Conservation (phyloP, 2,888 invertebrate species). For the Allolobophora icterica region DNA sequence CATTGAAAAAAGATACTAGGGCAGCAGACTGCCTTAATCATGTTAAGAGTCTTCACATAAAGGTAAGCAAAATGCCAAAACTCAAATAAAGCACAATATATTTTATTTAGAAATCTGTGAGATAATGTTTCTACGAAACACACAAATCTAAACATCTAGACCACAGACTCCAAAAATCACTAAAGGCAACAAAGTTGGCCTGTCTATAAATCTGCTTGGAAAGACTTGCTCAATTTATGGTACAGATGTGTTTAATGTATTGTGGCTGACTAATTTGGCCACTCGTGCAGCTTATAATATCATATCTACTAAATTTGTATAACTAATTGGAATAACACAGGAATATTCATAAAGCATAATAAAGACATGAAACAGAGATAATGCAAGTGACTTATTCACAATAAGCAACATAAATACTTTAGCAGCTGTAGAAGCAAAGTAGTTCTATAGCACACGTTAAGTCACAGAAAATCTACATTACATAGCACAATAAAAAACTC, state of each 20-base stretch:
- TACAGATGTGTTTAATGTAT: constrained; percentile 20
- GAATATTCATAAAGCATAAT: constrained; percentile 29
- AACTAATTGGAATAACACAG: constrained; percentile 24
- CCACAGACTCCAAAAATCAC: constrained; percentile 26
- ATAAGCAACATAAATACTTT: constrained; percentile 28
- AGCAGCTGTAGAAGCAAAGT: constrained; percentile 17
- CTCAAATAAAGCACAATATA: constrained; percentile 27
- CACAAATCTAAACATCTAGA: constrained; percentile 26
- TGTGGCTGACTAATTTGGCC: constrained; percentile 15
- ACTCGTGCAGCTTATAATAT: not conserved
- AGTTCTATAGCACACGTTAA: not conserved
- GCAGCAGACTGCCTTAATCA: constrained; percentile 13
- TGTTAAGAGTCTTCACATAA: not conserved
- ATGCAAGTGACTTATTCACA: constrained; percentile 22
- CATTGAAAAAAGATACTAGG: not conserved
- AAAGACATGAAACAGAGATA: constrained; percentile 4
- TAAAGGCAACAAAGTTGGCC: constrained; percentile 31
- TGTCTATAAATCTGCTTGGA: constrained; percentile 24
- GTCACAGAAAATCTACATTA: constrained; percentile 21
- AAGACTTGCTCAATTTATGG: constrained; percentile 29
- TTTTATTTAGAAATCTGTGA: constrained; percentile 6
- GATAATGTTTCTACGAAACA: constrained; percentile 20
- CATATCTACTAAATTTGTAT: not conserved
- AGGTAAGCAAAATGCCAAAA: constrained; percentile 21
- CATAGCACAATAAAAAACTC: constrained; percentile 14